Base-by-base conservation (phyloP, 2,113 vertebrate species). In the Sceloporus tristichus region DNA sequence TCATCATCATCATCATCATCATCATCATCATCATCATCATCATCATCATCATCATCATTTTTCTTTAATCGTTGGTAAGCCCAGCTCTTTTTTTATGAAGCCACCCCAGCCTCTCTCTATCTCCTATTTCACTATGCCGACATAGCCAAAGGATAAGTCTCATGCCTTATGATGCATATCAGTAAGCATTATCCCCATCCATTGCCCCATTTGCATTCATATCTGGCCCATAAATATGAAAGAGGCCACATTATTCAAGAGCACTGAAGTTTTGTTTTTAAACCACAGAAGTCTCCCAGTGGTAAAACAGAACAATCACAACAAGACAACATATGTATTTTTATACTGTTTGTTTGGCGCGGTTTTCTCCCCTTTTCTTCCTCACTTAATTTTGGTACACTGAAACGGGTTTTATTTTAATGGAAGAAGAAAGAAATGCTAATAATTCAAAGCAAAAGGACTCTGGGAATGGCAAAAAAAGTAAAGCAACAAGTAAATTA, bases 251-350 rank as follows among this genome's bases (percentile, higher is more conserved):
- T 62, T 16, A 62, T 25, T 53, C 56, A 77, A 29, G 34, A 29
- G 38, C 14, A 76, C 6, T 40, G 29, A 4, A 5, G 5, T 42
- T 34, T 29, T 65, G 25, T 27, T 68, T 68, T 42, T 65, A 27
- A 42, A 19, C 14, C 29, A 77, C 11, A 19, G 73, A 40, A 0
- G 40, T 56, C 80, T 79, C 18, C 78, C 59, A 29, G 18, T 18
- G 25, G 74, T 29, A 59, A 81, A 53, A 42, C 38, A 59, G 1
- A 62, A 2, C 21, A 21, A 42, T 66, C 91, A 89, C 79, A 3
- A 80, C 87, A n/a, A 95, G 82, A 3, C 9, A 89, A 38, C 54
- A 34, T 75, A 82, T 27, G 90, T 82, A 68, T 40, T 38, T 16
- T 75, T 38, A 75, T 38, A 75, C 48, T 29, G 21, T 23, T 68